Base-by-base conservation (phyloP, 35 echinoderm and acorn worm genomes). In the Apostichopus japonicus region DNA sequence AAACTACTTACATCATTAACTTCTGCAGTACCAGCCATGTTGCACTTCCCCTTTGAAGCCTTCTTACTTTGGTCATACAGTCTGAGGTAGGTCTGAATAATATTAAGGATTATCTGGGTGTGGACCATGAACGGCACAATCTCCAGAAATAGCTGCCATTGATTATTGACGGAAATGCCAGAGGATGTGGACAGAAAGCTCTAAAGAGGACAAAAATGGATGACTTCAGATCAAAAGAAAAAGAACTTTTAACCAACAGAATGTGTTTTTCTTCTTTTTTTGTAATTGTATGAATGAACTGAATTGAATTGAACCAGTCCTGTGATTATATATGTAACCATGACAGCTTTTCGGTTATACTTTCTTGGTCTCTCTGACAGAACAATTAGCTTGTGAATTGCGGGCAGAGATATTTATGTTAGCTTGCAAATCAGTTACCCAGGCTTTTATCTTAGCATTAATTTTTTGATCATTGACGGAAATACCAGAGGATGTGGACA, bases 1-100 rank as follows among this genome's bases (percentile, higher is more conserved):
- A 44, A 44, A 44, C 33, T 10, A 61, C 57, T 61, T 84, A 84
- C 81, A 17, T 84, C 81, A n/a, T 84, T 59, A n/a, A 84, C n/a
- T 84, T 24, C 81, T 7, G 54, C 17, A 57, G 81, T 24, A 53
- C 10, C 10, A 21, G 81, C 81, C 4, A 57, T 54, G 57, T 84
- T 58, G 17, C 44, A 24, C 16, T 55, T 83, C 4, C 56, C 15
- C 56, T 55, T 58, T 57, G 13, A 57, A 23, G 7, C 22, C 16
- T 57, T 55, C 7, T 57, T 58, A 17, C 8, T 84, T 84, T 84
- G 81, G 81, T 84, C 54, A 58, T 58, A 84, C 16, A 84, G 54
- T 57, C 23, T 84, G 81, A 84, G 81, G 81, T 84, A 84, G 16
- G 81, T 58, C 81, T 84, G 81, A 54, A 84, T 84, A n/a, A 55